Conservation (phyloP, 2,888 invertebrate genomes). For the Thelaira solivaga region DNA sequence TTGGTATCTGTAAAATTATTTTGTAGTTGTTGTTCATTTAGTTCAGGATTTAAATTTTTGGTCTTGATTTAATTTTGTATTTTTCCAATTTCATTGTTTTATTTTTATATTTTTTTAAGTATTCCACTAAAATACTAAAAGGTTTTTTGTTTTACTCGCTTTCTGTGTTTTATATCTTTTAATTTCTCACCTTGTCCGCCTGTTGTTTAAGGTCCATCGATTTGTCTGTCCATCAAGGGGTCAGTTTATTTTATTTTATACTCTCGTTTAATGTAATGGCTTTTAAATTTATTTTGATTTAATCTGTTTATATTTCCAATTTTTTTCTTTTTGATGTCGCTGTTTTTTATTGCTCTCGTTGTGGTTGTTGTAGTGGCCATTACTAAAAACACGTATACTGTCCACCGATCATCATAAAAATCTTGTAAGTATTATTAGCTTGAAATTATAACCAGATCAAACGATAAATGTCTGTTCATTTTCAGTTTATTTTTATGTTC, state of each 20-base stretch:
- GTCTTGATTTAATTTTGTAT: no score
- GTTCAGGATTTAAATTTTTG: no score
- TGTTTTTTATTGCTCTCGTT: neutral
- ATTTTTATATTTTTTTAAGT: neutral
- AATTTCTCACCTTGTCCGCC: constrained; percentile 44
- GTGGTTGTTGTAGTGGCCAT: constrained; percentile 4
- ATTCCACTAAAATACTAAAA: constrained; percentile 75
- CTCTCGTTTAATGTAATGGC: constrained; percentile 56
- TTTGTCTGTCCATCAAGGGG: neutral
- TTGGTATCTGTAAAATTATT: no score
- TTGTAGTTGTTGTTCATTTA: no score
- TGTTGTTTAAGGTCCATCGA: neutral
- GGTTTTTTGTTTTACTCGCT: constrained; percentile 69
- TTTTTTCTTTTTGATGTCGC: neutral
- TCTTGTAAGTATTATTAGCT: constrained; percentile 34
- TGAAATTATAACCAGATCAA: neutral
- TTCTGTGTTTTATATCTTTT: constrained; percentile 65
- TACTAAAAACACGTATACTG: constrained; percentile 53
- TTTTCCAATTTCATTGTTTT: neutral
- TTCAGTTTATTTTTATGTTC: neutral
- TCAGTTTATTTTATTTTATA: constrained; percentile 43
- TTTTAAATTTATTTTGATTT: constrained; percentile 60
- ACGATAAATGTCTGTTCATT: neutral
- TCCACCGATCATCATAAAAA: constrained; percentile 47
- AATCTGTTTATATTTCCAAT: constrained; percentile 40